Conservation (phyloP, 1,140 invertebrate genomes). For the Ctenoplectra terminalis region DNA sequence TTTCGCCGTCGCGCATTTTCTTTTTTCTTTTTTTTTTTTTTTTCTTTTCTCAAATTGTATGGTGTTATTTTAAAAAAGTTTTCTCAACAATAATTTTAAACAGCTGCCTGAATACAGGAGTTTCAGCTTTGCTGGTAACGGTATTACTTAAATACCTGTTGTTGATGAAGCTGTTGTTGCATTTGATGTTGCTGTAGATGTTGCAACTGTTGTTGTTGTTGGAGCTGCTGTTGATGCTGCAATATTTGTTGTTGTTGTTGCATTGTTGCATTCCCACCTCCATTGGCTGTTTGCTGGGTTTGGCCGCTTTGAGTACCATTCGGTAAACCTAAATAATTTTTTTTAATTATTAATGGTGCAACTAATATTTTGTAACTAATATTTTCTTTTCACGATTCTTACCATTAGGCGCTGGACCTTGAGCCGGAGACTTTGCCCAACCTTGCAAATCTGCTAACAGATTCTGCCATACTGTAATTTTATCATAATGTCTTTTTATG, state of each 20-base stretch:
- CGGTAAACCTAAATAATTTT: constrained; percentile 70
- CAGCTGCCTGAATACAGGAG: constrained; percentile 32
- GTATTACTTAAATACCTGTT: constrained; percentile 77
- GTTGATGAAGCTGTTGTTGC: constrained; percentile 79
- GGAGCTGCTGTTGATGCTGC: constrained; percentile 82
- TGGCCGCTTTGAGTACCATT: constrained; percentile 72
- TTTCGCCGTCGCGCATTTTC: not conserved
- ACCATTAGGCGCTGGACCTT: constrained; percentile 82
- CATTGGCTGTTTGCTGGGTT: constrained; percentile 71
- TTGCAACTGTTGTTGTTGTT: constrained; percentile 84
- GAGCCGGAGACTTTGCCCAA: constrained; percentile 82
- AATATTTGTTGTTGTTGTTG: constrained; percentile 79
- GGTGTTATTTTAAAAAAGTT: constrained; percentile 27
- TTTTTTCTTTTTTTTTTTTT: no score
- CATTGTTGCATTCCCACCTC: constrained; percentile 58
- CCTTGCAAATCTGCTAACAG: constrained; percentile 89
- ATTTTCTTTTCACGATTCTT: constrained; percentile 55
- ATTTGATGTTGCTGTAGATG: constrained; percentile 83
- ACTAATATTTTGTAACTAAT: no score
- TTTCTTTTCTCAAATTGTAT: not conserved
- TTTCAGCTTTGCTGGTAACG: constrained; percentile 54
- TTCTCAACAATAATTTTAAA: constrained; percentile 34
- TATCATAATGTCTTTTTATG: constrained; percentile 94
- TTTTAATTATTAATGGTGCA: constrained; percentile 50
- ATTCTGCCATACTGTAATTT: constrained; percentile 94